These are phyloP conservation scores for Aphidius colemani DNA, from an alignment of 2,888 invertebrate genomes.

Conservation along the genomic window DNA sequence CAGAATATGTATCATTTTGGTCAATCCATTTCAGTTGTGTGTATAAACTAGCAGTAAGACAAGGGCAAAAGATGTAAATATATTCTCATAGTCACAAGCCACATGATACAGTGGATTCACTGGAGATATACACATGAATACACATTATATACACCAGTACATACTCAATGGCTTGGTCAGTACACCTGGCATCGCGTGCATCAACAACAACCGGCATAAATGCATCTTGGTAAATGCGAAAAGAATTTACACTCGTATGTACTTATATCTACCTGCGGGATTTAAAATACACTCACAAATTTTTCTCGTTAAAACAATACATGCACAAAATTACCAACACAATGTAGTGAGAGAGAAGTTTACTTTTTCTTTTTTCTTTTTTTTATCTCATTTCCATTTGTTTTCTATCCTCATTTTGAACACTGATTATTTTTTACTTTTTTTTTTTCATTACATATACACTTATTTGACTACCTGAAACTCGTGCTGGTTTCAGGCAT, in stretches of 20 bases:
- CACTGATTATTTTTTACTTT: conserved; percentile 7
- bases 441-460: conserved; percentile 24
- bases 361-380: too few relatives aligned
- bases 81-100: too few relatives aligned
- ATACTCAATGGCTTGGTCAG: neutral
- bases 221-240: conserved; percentile 20
- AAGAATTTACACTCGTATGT: conserved; percentile 15
- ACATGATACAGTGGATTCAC: too few relatives aligned
- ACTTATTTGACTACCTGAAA: conserved; percentile 27
- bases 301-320: neutral
- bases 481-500: conserved; percentile 22
- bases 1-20: conserved; percentile 7
- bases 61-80: conserved; percentile 6
- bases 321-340: too few relatives aligned
- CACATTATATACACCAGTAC: neutral
- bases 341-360: too few relatives aligned
- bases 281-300: conserved; percentile 4
- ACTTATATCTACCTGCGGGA: conserved; percentile 18
- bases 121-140: neutral
- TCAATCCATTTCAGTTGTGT: neutral
- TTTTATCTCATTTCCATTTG: conserved; percentile 3
- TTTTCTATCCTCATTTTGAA: conserved; percentile 2
- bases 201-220: conserved; percentile 1
- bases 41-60: conserved; percentile 13
- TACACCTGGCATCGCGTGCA: conserved; percentile 25